Base-by-base conservation (phyloP, 2,888 invertebrate species). In the Drosophila antonietae region DNA sequence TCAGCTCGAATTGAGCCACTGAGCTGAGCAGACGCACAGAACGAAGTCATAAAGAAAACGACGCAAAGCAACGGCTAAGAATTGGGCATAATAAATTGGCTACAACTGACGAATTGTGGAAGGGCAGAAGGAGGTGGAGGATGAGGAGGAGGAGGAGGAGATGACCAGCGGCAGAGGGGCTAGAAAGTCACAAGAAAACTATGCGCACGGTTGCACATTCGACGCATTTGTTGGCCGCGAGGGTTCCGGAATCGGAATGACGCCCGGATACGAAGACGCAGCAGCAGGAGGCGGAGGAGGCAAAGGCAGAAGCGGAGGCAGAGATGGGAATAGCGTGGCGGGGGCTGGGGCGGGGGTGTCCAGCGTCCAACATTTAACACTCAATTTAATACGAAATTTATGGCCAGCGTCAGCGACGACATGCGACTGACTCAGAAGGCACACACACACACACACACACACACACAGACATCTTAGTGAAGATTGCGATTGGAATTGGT, bases 371-470 rank as follows among this genome's bases (percentile, higher is more conserved):
- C 84, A 88, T 87, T 87, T 87, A 87, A 87, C 87, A 87, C 88
- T 88, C 87, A 87, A 87, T 87, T 87, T 83, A 83, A 86, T 88
- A 82, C 80, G 88, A 83, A 87, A 87, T 87, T 88, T 87, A 87
- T 87, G 88, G 79, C 66, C 80, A 85, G 71, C 73, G 74, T 80
- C 76, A 87, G 76, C 82, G 82, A 80, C 85, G 85, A 78, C 87
- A 80, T 84, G 78, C 75, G 87, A 78, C 73, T 64, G 67, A 69
- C 69, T 73, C 60, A 39, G 52, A 35, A 64, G 31, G 20, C 8
- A 41, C 55, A 37, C 52, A 52, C 35, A 35, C 35, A 12, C 12
- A 33, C 8, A 41, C n/a, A n/a, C n/a, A n/a, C 55, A 37, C 52
- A 52, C 35, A 35, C 35, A 12, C 12, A 33, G 31, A 33, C 35